phyloP scores from a whole-genome alignment of 2,797 vertebrate genomes.

The Peromyscus nudipes region DNA sequence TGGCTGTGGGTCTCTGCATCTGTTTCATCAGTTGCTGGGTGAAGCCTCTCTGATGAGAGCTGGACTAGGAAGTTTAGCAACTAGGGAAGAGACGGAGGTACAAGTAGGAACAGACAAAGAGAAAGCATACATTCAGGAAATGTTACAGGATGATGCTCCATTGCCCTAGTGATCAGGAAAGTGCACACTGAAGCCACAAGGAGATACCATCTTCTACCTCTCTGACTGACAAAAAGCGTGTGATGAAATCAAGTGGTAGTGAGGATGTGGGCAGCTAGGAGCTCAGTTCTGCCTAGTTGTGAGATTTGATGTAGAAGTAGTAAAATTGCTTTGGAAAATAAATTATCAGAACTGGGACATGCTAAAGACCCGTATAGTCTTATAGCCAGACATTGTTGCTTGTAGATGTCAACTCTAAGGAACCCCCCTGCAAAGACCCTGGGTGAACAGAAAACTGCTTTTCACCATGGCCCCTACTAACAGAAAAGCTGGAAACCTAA shows the following conservation, averaged over 20 bases:
- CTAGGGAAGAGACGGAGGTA: not conserved
- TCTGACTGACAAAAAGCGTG: constrained; percentile 18
- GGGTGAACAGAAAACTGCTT: not conserved
- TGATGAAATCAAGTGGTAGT: constrained; percentile 18
- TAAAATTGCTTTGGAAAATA: constrained; percentile 59
- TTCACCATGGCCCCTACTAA: constrained; percentile 45
- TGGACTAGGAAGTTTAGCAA: not conserved
- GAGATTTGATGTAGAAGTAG: not conserved
- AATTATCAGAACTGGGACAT: constrained; percentile 14
- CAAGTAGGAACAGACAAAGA: constrained; percentile 35
- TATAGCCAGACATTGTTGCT: constrained; percentile 28
- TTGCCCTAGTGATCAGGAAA: constrained; percentile 39
- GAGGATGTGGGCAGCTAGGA: constrained; percentile 42
- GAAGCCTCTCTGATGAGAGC: not conserved
- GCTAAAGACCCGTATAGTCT: not conserved
- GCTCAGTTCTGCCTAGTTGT: not conserved
- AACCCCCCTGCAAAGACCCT: not conserved
- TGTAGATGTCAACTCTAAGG: constrained; percentile 40
- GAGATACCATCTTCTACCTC: constrained; percentile 52
- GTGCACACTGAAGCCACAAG: constrained; percentile 52
- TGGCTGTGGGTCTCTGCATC: not conserved
- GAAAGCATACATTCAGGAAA: constrained; percentile 13
- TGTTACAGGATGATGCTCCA: not conserved
- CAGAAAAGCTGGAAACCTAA: constrained; percentile 70
- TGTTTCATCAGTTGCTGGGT: not conserved